Percentiles rank a stretch among this genome's conserved stretches.
Conservation (phyloP, 2,797 vertebrate species). For the Lutjanus argentimaculatus region DNA sequence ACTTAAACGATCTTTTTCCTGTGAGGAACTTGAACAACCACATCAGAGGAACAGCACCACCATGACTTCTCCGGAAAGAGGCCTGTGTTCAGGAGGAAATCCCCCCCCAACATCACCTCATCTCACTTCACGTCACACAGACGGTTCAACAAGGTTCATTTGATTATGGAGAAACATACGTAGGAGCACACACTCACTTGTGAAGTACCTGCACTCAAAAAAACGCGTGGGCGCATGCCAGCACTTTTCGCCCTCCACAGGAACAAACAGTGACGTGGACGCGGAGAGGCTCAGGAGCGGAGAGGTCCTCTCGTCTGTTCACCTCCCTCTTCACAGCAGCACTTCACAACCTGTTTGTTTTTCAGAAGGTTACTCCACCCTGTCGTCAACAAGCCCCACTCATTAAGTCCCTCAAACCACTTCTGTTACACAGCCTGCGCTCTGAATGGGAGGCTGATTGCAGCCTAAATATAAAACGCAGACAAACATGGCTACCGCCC, state of each 20-base stretch:
- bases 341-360: slow-evolving; percentile 58
- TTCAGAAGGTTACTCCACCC: slow-evolving; percentile 41
- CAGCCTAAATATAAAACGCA: slow-evolving; percentile 40
- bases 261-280: slow-evolving; percentile 14
- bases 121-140: background rate
- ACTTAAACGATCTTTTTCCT: background rate
- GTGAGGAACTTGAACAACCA: background rate
- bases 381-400: slow-evolving; percentile 39
- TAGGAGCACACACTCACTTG: background rate
- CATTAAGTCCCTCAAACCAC: slow-evolving; percentile 48
- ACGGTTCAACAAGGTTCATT: background rate
- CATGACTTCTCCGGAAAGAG: background rate
- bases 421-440: slow-evolving; percentile 24
- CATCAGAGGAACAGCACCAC: background rate
- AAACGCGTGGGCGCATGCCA: background rate
- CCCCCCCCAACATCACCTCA: background rate
- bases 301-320: slow-evolving; percentile 15
- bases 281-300: background rate
- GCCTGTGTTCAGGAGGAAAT: slow-evolving; percentile 17
- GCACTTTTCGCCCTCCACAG: slow-evolving; percentile 1
- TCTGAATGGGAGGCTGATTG: slow-evolving; percentile 49
- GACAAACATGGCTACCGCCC: slow-evolving; percentile 33
- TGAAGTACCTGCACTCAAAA: background rate
- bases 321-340: slow-evolving; percentile 34
- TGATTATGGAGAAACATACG: background rate